These are phyloP conservation scores for Cyclopterus lumpus DNA, from an alignment of 2,797 vertebrate species.

Conservation along the genomic window DNA sequence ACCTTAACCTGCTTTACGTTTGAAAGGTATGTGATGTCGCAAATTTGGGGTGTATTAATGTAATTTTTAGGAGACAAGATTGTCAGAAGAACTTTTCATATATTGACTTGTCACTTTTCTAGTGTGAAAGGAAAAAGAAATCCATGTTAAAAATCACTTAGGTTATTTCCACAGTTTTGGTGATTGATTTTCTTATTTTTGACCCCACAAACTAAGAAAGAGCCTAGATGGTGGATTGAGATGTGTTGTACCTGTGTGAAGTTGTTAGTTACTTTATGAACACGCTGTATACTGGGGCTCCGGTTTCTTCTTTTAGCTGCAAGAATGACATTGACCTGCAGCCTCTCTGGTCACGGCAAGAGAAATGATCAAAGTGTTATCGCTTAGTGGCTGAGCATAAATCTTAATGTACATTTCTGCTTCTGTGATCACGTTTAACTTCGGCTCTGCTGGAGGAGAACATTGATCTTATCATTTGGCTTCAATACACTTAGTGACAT, in stretches of 20 bases:
- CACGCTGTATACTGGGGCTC: not conserved
- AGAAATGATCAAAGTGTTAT: constrained; percentile 48
- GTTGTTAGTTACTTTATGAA: not conserved
- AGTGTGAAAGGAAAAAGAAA: too few relatives aligned
- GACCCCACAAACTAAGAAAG: not conserved
- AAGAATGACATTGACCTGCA: constrained; percentile 57
- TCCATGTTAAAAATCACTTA: not conserved
- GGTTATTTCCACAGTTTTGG: not conserved
- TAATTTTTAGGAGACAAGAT: not conserved
- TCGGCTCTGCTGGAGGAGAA: constrained; percentile 23
- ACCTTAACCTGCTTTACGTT: not conserved
- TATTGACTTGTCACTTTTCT: not conserved
- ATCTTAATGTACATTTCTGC: constrained; percentile 44
- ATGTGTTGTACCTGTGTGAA: not conserved
- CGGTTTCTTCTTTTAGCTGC: not conserved
- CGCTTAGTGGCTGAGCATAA: constrained; percentile 45
- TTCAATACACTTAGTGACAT: constrained; percentile 59
- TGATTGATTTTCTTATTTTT: not conserved
- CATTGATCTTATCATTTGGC: constrained; percentile 54
- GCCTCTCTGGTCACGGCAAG: constrained; percentile 29
- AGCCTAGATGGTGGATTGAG: not conserved
- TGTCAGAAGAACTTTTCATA: not conserved
- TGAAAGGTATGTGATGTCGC: not conserved
- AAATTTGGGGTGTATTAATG: not conserved
- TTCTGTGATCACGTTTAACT: constrained; percentile 44